Evolutionary conservation across 2,797 vertebrate species (phyloP).

Genomic region (Enteromius argenteus): DNA sequence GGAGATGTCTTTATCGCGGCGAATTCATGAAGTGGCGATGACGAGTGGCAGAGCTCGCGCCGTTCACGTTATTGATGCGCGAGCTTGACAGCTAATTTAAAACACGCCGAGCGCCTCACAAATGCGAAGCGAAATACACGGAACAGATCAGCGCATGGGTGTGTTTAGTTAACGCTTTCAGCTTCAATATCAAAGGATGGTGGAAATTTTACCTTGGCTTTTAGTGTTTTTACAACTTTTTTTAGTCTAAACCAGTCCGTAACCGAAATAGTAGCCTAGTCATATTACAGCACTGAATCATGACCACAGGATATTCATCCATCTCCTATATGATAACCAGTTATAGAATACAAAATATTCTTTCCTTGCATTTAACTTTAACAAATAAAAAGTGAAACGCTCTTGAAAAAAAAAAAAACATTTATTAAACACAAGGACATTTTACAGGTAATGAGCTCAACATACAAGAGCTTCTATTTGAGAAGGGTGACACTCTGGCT

Average conservation of each 20-base stretch:
- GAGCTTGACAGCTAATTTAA: constrained; percentile 57
- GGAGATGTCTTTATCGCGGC: constrained; percentile 53
- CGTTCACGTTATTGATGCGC: constrained; percentile 56
- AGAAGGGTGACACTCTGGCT: not conserved
- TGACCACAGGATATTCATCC: not conserved
- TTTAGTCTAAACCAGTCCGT: not conserved
- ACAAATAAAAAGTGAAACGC: not conserved
- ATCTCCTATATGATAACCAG: not conserved
- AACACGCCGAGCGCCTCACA: constrained; percentile 8
- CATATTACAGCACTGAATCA: not conserved
- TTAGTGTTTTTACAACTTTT: not conserved
- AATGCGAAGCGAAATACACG: not conserved
- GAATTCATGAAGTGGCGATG: constrained; percentile 59
- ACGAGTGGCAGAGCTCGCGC: constrained; percentile 37
- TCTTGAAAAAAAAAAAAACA: constrained; percentile 9
- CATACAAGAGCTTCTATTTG: not conserved
- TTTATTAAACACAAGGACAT: constrained; percentile 38
- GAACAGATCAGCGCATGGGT: not conserved
- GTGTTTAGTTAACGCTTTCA: not conserved
- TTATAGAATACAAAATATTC: not conserved
- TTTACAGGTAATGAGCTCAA: constrained; percentile 16
- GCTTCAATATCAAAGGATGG: not conserved
- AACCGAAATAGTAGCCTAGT: not conserved
- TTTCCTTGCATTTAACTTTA: not conserved
- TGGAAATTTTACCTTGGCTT: not conserved